Conservation (phyloP, 2,888 invertebrate genomes). For the Cartodere bifasciata region DNA sequence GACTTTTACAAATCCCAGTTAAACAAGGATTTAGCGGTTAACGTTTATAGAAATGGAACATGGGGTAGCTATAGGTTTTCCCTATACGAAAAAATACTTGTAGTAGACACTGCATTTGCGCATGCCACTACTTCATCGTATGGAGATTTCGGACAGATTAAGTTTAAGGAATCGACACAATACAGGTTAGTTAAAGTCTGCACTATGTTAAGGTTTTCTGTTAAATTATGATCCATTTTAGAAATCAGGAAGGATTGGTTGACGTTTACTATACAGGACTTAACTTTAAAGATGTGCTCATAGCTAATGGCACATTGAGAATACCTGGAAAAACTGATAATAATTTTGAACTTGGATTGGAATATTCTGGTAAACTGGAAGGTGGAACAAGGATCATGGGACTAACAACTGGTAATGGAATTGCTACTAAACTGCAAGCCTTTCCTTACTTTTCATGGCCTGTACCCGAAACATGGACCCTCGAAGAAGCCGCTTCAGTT, state of each 20-base stretch:
- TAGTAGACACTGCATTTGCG: conserved; percentile 1
- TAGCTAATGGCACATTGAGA: conserved; percentile 85
- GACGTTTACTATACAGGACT: conserved; percentile 72
- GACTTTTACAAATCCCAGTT: conserved; percentile 18
- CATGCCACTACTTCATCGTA: background rate
- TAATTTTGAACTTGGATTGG: conserved; percentile 77
- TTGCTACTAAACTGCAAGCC: conserved; percentile 40
- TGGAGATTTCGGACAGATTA: conserved; percentile 7
- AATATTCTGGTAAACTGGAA: conserved; percentile 48
- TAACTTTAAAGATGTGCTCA: conserved; percentile 94
- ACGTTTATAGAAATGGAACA: conserved; percentile 16
- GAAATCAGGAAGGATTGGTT: conserved; percentile 6
- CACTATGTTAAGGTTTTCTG: background rate
- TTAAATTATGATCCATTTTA: background rate
- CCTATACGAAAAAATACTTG: conserved; percentile 9
- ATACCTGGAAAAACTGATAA: conserved; percentile 83
- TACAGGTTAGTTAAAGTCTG: conserved; percentile 3
- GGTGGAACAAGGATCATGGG: conserved; percentile 37
- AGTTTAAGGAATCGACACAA: conserved; percentile 6
- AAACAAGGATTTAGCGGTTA: conserved; percentile 18
- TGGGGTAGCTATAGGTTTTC: conserved; percentile 23
- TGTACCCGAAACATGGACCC: conserved; percentile 42
- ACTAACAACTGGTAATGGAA: conserved; percentile 31
- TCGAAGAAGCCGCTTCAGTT: conserved; percentile 53
- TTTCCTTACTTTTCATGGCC: conserved; percentile 39